phyloP scores from a whole-genome alignment of 2,113 vertebrate species.

The Accipiter cooperii region DNA sequence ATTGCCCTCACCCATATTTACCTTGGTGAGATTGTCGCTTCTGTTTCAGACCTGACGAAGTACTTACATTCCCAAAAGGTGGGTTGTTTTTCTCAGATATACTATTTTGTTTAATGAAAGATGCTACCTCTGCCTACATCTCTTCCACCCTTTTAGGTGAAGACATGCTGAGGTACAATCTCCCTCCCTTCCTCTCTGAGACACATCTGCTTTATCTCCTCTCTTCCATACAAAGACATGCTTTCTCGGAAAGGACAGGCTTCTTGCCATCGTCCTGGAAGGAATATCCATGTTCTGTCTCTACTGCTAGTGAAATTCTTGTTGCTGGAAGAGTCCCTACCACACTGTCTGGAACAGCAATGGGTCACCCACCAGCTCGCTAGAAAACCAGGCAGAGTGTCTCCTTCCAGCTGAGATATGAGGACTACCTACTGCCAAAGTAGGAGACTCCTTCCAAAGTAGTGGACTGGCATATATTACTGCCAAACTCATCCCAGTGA shows the following conservation, averaged over 20 bases:
- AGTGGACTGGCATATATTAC: background rate
- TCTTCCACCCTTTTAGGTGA: background rate
- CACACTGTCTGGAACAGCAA: background rate
- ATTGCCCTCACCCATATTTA: background rate
- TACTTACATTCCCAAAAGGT: background rate
- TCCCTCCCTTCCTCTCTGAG: background rate
- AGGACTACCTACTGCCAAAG: background rate
- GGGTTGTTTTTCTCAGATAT: background rate
- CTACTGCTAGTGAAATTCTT: background rate
- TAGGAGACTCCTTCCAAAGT: background rate
- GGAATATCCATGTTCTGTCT: background rate
- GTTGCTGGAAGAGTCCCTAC: background rate
- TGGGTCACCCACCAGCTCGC: background rate
- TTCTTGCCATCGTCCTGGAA: background rate
- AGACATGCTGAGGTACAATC: background rate
- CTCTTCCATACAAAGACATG: background rate
- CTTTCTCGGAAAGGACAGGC: background rate
- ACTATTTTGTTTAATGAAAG: background rate
- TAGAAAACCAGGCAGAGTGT: background rate
- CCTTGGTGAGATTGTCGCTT: background rate
- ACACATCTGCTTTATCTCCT: background rate
- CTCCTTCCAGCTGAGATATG: background rate
- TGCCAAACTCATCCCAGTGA: background rate
- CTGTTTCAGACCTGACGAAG: background rate
- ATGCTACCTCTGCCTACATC: background rate